Conservation (phyloP, 2,888 invertebrate genomes). For the Atrina japonica region DNA sequence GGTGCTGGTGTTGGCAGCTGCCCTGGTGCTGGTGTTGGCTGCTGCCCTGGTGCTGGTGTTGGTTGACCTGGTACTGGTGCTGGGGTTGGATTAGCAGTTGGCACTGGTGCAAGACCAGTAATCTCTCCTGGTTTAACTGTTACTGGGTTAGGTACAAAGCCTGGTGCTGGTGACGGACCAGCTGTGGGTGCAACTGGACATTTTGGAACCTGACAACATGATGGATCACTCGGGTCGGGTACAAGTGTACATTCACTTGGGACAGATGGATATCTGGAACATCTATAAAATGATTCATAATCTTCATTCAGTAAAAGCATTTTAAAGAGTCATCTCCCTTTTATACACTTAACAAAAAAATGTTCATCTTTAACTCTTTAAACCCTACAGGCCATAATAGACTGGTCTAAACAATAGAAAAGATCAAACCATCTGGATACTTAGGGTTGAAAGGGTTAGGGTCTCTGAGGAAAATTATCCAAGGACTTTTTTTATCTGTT, state of each 20-base stretch:
- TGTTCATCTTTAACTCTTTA: too few relatives aligned
- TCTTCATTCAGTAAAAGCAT: too few relatives aligned
- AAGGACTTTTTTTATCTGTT: too few relatives aligned
- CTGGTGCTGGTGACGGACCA: slow-evolving; percentile 58
- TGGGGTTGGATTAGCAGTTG: slow-evolving; percentile 48
- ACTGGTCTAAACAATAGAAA: too few relatives aligned
- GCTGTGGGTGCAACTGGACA: slow-evolving; percentile 59
- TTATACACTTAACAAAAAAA: too few relatives aligned
- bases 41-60: slow-evolving; percentile 42
- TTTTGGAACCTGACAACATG: slow-evolving; percentile 65
- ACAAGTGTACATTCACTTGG: slow-evolving; percentile 63
- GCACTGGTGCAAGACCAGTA: slow-evolving; percentile 59
- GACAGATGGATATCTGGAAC: slow-evolving; percentile 55
- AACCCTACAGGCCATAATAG: too few relatives aligned
- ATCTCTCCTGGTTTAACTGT: slow-evolving; percentile 58
- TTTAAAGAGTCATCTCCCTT: too few relatives aligned
- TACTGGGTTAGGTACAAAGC: slow-evolving; percentile 59
- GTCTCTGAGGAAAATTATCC: too few relatives aligned
- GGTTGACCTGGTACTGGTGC: slow-evolving; percentile 23
- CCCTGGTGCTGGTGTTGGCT: slow-evolving; percentile 33
- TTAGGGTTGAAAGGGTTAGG: too few relatives aligned
- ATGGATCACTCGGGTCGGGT: slow-evolving; percentile 65
- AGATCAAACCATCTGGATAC: too few relatives aligned
- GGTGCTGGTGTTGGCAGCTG: slow-evolving; percentile 38
- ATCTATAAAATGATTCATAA: slow-evolving; percentile 59